phyloP scores from a whole-genome alignment of 2,113 vertebrate species.

The Orycteropus afer region DNA sequence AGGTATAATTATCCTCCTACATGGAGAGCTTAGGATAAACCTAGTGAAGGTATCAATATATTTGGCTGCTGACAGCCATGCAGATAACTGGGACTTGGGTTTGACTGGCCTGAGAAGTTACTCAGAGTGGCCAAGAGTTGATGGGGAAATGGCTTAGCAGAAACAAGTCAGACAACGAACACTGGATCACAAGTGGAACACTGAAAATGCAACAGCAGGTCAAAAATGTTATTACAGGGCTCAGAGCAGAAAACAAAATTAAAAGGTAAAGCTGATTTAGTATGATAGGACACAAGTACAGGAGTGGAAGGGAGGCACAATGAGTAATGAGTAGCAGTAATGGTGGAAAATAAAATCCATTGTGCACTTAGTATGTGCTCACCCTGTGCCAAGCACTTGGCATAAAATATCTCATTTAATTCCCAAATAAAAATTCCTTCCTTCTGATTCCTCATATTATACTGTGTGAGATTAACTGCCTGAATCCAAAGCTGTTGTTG shows the following conservation, averaged over 20 bases:
- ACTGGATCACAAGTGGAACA: background rate
- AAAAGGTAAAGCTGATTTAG: background rate
- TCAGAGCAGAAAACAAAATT: background rate
- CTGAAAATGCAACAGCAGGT: background rate
- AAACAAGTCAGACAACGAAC: background rate
- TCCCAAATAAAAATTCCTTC: background rate
- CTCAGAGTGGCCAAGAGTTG: background rate
- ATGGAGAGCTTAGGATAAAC: background rate
- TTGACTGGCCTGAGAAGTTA: background rate
- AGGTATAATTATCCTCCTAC: background rate
- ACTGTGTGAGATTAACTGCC: background rate
- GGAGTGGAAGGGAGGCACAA: background rate
- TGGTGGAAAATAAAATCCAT: background rate
- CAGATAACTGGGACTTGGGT: background rate
- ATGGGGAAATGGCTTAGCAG: background rate
- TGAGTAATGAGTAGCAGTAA: background rate
- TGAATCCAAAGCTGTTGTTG: too few species aligned
- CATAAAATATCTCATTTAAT: background rate
- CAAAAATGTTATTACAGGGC: background rate
- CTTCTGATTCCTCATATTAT: background rate
- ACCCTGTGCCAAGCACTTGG: background rate
- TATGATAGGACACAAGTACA: background rate
- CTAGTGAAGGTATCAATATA: background rate
- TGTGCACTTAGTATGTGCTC: background rate
- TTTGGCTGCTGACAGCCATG: background rate